Base-by-base conservation (phyloP, 1,140 invertebrate genomes). In the Brachionus paranguensis region DNA sequence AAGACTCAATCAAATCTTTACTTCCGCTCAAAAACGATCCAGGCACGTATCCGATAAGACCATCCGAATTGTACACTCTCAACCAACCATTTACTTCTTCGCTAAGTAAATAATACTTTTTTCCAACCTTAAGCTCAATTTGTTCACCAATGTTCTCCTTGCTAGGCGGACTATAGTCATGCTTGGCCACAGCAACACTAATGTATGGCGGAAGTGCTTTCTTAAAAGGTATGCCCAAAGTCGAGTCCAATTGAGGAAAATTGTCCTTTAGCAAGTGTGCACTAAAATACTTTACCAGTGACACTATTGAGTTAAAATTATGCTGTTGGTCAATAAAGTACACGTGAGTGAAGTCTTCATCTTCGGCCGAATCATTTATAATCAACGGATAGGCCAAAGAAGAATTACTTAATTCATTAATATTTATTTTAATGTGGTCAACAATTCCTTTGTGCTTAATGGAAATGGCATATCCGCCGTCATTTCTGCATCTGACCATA, bases 391-490 rank as follows among this genome's bases (percentile, higher is more conserved):
- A 64, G 10, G 53, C 20, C 24, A 81, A 43, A 20, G 78, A 45
- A 14, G 53, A 81, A 81, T 37, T 68, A 17, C 50, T 64, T 11
- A 68, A 41, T 14, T 81, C 78, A 60, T 20, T 45, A 5, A 81
- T 68, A 68, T 81, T 81, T 81, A 81, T 81, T 81, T 81, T 81
- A 45, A 81, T 81, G 27, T 81, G 78, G 45, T 81, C 78, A 43
- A 81, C 53, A 64, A 64, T 17, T 27, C 78, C 78, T 81, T 81
- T 81, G 12, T 81, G 64, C 24, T 81, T 81, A n/a, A 81, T 81
- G 14, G 78, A 81, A 45, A 81, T 81, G 20, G 78, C 78, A 68
- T 81, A 68, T 14, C 78, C 78, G 10, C 78, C 78, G 24, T 81
- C 78, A 60, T 60, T 60, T 24, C 78, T 41, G 27, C 78, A 81